Percentiles rank a stretch among this genome's conserved stretches.
phyloP scores from a whole-genome alignment of 2,113 vertebrate species.

The Podarcis cretensis region DNA sequence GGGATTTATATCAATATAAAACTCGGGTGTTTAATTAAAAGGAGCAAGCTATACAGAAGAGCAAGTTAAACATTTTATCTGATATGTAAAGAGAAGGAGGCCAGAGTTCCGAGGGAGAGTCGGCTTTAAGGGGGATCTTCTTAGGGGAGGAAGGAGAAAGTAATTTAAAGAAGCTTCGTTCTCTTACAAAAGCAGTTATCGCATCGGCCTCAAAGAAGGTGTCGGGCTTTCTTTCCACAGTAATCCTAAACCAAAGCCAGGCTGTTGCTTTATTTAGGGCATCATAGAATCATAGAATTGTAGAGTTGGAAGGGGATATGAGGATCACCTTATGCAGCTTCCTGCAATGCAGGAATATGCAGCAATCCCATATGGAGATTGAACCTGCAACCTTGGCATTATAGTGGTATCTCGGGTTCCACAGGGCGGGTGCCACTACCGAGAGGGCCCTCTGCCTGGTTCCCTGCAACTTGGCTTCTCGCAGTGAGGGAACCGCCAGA shows the following conservation, averaged over 20 bases:
- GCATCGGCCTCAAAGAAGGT: not conserved
- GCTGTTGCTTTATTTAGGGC: no score
- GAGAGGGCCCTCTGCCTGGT: no score
- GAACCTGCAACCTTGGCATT: no score
- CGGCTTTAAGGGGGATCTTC: constrained; percentile 29
- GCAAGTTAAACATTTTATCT: constrained; percentile 42
- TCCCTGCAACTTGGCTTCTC: no score
- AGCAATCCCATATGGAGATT: no score
- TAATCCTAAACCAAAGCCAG: not conserved
- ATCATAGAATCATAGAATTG: no score
- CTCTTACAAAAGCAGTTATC: not conserved
- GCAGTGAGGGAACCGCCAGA: no score
- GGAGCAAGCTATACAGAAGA: constrained; percentile 53
- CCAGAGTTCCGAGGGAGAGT: constrained; percentile 36
- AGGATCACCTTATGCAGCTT: no score
- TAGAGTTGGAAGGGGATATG: no score
- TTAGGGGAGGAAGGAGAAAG: constrained; percentile 5
- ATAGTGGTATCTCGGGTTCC: no score
- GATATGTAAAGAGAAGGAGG: not conserved
- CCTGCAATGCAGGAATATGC: no score
- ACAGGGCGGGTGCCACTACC: no score
- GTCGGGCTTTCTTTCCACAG: not conserved
- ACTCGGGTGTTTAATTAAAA: constrained; percentile 49
- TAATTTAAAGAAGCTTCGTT: not conserved
- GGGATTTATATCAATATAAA: constrained; percentile 51